Percentiles rank a stretch among this genome's conserved stretches.
Conservation (phyloP, 2,888 invertebrate genomes). For the Hemaris fuciformis region DNA sequence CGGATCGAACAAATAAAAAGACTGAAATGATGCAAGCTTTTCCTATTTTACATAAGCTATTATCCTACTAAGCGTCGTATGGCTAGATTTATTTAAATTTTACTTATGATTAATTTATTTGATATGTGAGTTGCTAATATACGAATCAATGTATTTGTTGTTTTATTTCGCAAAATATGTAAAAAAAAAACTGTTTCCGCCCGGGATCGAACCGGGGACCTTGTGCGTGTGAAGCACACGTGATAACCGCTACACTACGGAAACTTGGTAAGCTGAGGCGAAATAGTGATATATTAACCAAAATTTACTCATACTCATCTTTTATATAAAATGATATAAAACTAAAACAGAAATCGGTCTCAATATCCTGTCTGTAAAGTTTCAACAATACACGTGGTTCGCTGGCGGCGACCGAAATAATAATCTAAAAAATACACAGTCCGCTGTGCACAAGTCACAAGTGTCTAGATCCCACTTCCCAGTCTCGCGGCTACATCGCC, state of each 20-base stretch:
- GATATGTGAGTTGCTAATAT: neutral
- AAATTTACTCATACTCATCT: too few relatives aligned
- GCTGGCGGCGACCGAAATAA: constrained; percentile 57
- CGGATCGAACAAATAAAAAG: constrained; percentile 51
- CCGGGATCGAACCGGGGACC: constrained; percentile 87
- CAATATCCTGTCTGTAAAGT: neutral
- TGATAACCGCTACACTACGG: constrained; percentile 90
- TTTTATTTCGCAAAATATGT: neutral
- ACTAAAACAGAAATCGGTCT: neutral
- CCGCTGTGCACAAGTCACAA: neutral
- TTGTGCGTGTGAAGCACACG: constrained; percentile 91
- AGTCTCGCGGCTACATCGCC: constrained; percentile 77
- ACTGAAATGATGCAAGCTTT: constrained; percentile 57
- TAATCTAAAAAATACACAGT: constrained; percentile 45
- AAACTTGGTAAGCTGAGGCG: constrained; percentile 55
- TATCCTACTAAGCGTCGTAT: neutral
- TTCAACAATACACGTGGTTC: constrained; percentile 24
- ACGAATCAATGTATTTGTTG: neutral
- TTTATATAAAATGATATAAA: neutral
- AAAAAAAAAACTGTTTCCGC: constrained; percentile 77
- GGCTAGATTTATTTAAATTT: neutral
- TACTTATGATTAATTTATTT: constrained; percentile 7
- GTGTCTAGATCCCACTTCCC: constrained; percentile 45
- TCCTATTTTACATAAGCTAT: constrained; percentile 36
- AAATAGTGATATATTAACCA: neutral